Evolutionary conservation across 2,113 vertebrate genomes (phyloP), one percentile per base, ranked within the genome.

Genomic region (Neopipo cinnamomea): DNA sequence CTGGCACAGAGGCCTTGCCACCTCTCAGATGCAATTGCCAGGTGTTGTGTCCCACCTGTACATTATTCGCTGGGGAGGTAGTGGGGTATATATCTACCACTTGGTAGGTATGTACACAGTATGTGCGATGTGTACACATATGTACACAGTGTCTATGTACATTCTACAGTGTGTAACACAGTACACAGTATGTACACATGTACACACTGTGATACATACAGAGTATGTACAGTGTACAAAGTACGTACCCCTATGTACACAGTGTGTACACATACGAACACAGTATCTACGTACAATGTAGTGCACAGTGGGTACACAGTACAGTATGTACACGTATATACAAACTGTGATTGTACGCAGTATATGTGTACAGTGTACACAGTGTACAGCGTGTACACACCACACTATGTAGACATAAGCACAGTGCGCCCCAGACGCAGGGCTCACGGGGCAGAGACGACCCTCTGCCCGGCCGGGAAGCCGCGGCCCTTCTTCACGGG

Each of bases 31-130:
- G n/a, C 4, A 10, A 14, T 6, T 4, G 14, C 46, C 17, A 1
- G 6, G 3, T 4, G 46, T 13, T 5, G 13, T 5, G 52, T 18
- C 37, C 14, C 42, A 16, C 0, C 22, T 16, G 39, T 5, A 47
- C 19, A 0, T 22, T 33, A 7, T 14, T 74, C 59, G 24, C 12
- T 9, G 16, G 28, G 44, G 21, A 30, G 11, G 8, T 31, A 12
- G 21, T 0, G 31, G 42, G 25, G 20, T 12, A 8, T 2, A 21
- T 14, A 42, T 14, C 14, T 4, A 13, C 12, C 30, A 2, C n/a
- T 16, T 31, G 4, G 27, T 1, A 14, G 9, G 1, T 3, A 31
- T 5, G 20, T 3, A 42, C 30, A 30, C 19, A 39, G 25, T 39
- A 28, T 18, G 61, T 21, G 17, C 37, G 21, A 6, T 11, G 62